Percentiles rank a stretch among this genome's conserved stretches.
phyloP scores from a whole-genome alignment of 1,140 invertebrate species.

The Samia ricini region DNA sequence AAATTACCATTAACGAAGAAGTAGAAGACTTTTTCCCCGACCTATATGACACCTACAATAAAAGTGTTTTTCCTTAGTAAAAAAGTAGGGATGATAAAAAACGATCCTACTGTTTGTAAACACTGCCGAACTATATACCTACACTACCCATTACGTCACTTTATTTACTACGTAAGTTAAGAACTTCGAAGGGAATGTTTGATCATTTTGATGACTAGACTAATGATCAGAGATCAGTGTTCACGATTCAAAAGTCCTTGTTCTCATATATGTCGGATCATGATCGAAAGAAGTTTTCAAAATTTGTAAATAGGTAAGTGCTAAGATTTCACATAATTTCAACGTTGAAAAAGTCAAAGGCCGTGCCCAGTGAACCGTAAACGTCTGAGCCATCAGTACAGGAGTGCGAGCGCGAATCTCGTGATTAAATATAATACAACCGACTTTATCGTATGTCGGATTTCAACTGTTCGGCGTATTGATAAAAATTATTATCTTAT shows the following conservation, averaged over 20 bases:
- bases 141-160: neutral
- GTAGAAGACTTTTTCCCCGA: too few relatives aligned
- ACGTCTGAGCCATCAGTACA: slow-evolving; percentile 5
- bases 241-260: neutral
- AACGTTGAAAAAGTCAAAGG: slow-evolving; percentile 23
- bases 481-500: slow-evolving; percentile 57
- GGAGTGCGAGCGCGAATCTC: neutral
- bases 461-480: slow-evolving; percentile 31
- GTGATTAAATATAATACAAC: slow-evolving; percentile 22
- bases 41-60: too few relatives aligned
- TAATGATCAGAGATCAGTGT: neutral
- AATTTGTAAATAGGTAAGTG: slow-evolving; percentile 43
- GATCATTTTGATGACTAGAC: neutral
- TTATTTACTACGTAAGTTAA: neutral
- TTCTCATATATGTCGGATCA: neutral
- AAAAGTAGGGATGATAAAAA: too few relatives aligned
- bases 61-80: too few relatives aligned
- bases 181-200: neutral
- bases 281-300: neutral
- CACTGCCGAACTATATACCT: neutral
- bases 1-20: too few relatives aligned
- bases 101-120: neutral
- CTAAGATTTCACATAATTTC: slow-evolving; percentile 27
- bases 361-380: slow-evolving; percentile 18
- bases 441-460: slow-evolving; percentile 21